Conservation (phyloP, 2,113 vertebrate genomes). For the Agelaius tricolor region DNA sequence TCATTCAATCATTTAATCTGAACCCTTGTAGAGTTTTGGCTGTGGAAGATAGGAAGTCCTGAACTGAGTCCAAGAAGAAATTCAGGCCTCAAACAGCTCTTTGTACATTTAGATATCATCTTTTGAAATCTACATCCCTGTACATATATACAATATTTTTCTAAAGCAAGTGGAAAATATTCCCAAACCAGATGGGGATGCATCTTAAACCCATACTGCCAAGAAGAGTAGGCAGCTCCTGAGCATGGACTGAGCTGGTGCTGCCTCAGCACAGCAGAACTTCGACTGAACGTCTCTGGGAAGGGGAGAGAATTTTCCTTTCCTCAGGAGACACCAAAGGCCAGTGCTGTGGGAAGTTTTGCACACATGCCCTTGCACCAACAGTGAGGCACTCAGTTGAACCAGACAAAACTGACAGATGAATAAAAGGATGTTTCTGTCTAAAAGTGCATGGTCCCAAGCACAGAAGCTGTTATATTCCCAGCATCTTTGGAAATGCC, state of each 20-base stretch:
- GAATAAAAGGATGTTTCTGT: not conserved
- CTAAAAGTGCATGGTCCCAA: not conserved
- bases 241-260: not conserved
- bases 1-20: not conserved
- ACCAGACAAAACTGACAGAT: not conserved
- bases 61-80: not conserved
- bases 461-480: not conserved
- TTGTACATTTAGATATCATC: not conserved
- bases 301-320: not conserved
- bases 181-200: not conserved
- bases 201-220: accelerated
- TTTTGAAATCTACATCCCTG: not conserved
- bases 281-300: not conserved
- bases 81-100: not conserved
- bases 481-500: not conserved
- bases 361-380: not conserved
- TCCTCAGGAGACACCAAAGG: not conserved
- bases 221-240: not conserved
- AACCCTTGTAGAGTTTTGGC: not conserved
- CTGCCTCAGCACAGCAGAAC: not conserved
- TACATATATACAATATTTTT: not conserved
- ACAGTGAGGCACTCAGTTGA: not conserved
- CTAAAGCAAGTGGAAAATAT: not conserved
- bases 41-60: not conserved
- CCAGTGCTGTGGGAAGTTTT: not conserved